Evolutionary conservation across 2,888 invertebrate species (phyloP).

Genomic region (Actias luna): DNA sequence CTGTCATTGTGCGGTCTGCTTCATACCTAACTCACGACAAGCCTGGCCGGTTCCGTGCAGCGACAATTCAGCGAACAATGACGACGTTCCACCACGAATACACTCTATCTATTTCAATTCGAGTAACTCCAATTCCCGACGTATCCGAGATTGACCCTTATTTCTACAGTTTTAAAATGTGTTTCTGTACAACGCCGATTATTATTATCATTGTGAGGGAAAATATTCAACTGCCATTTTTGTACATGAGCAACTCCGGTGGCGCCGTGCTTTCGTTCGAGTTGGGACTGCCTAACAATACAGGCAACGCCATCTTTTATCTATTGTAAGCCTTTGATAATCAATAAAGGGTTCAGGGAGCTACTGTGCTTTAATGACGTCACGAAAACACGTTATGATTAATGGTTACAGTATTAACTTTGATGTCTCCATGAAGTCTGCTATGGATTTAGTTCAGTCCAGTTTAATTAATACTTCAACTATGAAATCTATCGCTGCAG

Average conservation of each 20-base stretch:
- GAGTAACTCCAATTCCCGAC: slow-evolving; percentile 57
- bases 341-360: slow-evolving; percentile 63
- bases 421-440: slow-evolving; percentile 6
- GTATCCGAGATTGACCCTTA: slow-evolving; percentile 43
- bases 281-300: slow-evolving; percentile 70
- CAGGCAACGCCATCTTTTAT: slow-evolving; percentile 76
- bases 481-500: neutral
- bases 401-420: slow-evolving; percentile 13
- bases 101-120: slow-evolving; percentile 67
- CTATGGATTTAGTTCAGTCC: neutral
- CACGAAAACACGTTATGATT: slow-evolving; percentile 17
- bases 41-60: slow-evolving; percentile 77
- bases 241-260: slow-evolving; percentile 77
- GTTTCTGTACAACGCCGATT: slow-evolving; percentile 33
- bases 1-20: slow-evolving; percentile 70
- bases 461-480: neutral
- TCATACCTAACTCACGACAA: slow-evolving; percentile 77
- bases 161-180: slow-evolving; percentile 31
- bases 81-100: slow-evolving; percentile 77
- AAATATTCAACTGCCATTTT: slow-evolving; percentile 81
- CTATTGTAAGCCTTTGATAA: slow-evolving; percentile 75
- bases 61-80: slow-evolving; percentile 82
- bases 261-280: slow-evolving; percentile 78
- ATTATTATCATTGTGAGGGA: slow-evolving; percentile 56
- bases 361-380: slow-evolving; percentile 38